phyloP scores from a whole-genome alignment of 2,113 vertebrate genomes.

The Amia ocellicauda region DNA sequence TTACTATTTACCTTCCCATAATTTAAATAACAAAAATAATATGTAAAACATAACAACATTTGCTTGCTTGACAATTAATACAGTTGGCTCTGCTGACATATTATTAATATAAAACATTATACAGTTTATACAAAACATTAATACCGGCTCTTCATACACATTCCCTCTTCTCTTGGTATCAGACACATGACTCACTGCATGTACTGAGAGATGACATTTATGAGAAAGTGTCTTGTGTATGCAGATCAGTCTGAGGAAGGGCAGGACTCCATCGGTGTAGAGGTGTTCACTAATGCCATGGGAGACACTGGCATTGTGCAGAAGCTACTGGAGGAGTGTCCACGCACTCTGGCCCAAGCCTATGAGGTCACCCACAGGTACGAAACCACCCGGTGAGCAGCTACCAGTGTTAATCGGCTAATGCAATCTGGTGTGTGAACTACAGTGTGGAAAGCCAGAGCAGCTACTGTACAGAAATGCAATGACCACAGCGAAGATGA shows the following conservation, averaged over 20 bases:
- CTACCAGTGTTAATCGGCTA: constrained; percentile 12
- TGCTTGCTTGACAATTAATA: too few relatives aligned
- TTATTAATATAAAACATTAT: too few relatives aligned
- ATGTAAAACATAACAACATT: too few relatives aligned
- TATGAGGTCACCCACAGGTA: constrained; percentile 22
- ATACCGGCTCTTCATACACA: too few relatives aligned
- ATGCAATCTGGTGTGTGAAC: neutral
- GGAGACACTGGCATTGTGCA: constrained; percentile 26
- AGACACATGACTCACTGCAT: too few relatives aligned
- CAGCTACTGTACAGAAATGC: neutral
- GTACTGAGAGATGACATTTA: constrained; percentile 23
- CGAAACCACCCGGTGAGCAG: constrained; percentile 22
- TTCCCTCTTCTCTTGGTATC: too few relatives aligned
- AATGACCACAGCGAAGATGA: neutral
- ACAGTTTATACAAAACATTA: too few relatives aligned
- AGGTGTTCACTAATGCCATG: constrained; percentile 32
- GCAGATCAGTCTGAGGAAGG: constrained; percentile 11
- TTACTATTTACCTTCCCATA: too few relatives aligned
- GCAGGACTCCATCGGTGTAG: constrained; percentile 22
- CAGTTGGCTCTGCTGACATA: too few relatives aligned
- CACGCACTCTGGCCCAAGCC: constrained; percentile 23
- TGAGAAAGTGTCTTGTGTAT: constrained; percentile 29
- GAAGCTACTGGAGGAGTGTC: constrained; percentile 24
- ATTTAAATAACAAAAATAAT: too few relatives aligned
- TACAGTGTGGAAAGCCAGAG: neutral